Evolutionary conservation across 2,113 vertebrate genomes (phyloP), one percentile per base, ranked within the genome.

Genomic region (Dipodomys ordii): DNA sequence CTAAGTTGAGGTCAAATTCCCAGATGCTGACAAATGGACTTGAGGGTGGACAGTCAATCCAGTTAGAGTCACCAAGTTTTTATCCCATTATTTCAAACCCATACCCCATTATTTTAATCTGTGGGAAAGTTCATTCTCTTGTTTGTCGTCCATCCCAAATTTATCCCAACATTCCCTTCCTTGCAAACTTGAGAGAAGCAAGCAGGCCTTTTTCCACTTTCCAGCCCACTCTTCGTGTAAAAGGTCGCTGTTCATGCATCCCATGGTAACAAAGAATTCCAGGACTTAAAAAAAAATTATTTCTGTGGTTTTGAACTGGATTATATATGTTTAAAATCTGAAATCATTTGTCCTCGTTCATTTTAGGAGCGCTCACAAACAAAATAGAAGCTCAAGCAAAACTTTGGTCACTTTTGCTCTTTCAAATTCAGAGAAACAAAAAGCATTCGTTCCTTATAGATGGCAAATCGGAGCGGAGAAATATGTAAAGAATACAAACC

Each of bases 361-460:
- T 69, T 77, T 68, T 28, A 28, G 44, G 60, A 76, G 76, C 71
- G 28, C 57, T 65, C 81, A 10, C n/a, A 73, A 44, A 30, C 64
- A 23, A 23, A 25, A 73, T 0, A 0, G 20, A 11, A 46, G 28
- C 44, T 64, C 0, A 2, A 74, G 62, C 30, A 88, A 90, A 94
- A 82, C 30, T 87, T 94, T 25, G 30, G 35, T 69, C 87, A 72
- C 74, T 89, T 89, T 65, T 39, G 67, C 88, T 94, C 94, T 89
- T 68, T 87, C 88, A 73, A 53, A 87, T 19, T 0, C 20, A 73
- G n/a, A n/a, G 76, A 20, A 4, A 53, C 35, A 16, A 57, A 39
- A 4, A 27, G 12, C 2, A 0, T 4, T 30, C 30, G 27, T 88
- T 68, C 77, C 62, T 39, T 20, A 35, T 65, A 94, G 67, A 76